Evolutionary conservation across 2,113 vertebrate species (phyloP), one percentile per base, ranked within the genome.

Genomic region (Pyxicephalus adspersus): DNA sequence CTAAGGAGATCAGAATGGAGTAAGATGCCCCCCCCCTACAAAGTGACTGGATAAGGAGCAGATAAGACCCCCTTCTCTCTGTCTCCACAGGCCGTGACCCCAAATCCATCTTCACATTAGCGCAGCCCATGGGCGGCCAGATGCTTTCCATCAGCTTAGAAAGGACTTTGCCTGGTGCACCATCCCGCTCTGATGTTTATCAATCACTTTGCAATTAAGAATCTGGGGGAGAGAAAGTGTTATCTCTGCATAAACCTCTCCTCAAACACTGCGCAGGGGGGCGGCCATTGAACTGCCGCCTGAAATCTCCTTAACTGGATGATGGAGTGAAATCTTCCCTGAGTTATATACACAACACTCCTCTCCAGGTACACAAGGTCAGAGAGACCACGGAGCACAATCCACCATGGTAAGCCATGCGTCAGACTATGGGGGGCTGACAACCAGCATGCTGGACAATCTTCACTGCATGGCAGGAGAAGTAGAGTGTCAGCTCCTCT

Each of bases 1-100:
- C 80, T 34, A 72, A 81, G 75, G 81, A 83, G 80, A 57, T 18
- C 81, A 84, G 85, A 82, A 87, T 86, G 85, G 83, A 85, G 83
- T 13, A 28, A 45, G 13, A 4, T 0, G 20, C 54, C 5, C 22
- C n/a, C 34, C 55, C 26, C 78, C 67, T n/a, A 13, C 63, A 77
- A 78, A 78, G 68, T 58, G 77, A 34, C n/a, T 4, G 5, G 77
- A 86, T 2, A 84, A 22, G 77, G 83, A 87, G 61, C 86, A 89
- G 85, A 84, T 77, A 79, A 80, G 75, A 51, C 29, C 23, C 58
- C 45, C 60, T 45, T 63, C 52, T 31, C 57, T 82, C 75, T 57
- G 73, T 74, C 81, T 83, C 58, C 71, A 3, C 52, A 72, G 4
- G 0, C 0, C 0, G 51, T 73, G 71, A 57, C 84, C 80, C 72